Percentiles rank a stretch among this genome's conserved stretches.
These are phyloP conservation scores for Scartelaos histophorus DNA, from an alignment of 2,113 vertebrate genomes.

Conservation along the genomic window DNA sequence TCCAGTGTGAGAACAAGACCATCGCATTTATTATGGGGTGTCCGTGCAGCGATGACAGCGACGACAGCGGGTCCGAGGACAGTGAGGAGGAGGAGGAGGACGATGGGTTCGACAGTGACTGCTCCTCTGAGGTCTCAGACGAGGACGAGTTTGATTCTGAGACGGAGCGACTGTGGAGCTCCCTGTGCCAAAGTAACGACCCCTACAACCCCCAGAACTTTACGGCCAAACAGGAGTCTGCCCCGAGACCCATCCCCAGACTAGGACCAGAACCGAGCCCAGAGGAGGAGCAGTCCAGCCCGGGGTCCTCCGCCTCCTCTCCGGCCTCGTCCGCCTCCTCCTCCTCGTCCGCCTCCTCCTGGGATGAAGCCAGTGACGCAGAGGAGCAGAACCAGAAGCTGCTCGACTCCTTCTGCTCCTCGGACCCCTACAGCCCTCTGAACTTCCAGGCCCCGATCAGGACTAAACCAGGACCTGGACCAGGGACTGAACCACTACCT, in stretches of 20 bases:
- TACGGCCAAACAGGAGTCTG: conserved; percentile 79
- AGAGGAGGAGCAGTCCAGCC: conserved; percentile 14
- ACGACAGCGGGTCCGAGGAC: conserved; percentile 62
- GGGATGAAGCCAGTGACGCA: conserved; percentile 75
- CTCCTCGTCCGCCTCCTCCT: conserved; percentile 39
- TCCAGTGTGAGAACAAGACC: conserved; percentile 83
- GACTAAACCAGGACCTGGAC: conserved; percentile 48
- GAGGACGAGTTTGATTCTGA: conserved; percentile 63
- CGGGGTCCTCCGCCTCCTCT: conserved; percentile 20
- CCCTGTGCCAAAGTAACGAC: conserved; percentile 79
- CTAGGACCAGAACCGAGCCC: not conserved
- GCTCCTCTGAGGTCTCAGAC: conserved; percentile 69
- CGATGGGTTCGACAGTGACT: conserved; percentile 89
- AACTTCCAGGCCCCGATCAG: conserved; percentile 87
- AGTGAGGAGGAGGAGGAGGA: conserved; percentile 77
- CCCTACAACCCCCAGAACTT: conserved; percentile 90
- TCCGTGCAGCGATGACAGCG: conserved; percentile 75
- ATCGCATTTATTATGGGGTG: conserved; percentile 95
- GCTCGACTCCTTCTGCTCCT: conserved; percentile 84
- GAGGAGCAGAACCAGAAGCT: conserved; percentile 83
- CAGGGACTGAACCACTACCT: not conserved
- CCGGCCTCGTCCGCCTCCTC: not conserved
- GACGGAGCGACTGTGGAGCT: conserved; percentile 81
- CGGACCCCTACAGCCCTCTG: conserved; percentile 89
- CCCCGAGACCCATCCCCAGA: conserved; percentile 25